Evolutionary conservation across 1,140 invertebrate species (phyloP).

Genomic region (Gerris buenoi): DNA sequence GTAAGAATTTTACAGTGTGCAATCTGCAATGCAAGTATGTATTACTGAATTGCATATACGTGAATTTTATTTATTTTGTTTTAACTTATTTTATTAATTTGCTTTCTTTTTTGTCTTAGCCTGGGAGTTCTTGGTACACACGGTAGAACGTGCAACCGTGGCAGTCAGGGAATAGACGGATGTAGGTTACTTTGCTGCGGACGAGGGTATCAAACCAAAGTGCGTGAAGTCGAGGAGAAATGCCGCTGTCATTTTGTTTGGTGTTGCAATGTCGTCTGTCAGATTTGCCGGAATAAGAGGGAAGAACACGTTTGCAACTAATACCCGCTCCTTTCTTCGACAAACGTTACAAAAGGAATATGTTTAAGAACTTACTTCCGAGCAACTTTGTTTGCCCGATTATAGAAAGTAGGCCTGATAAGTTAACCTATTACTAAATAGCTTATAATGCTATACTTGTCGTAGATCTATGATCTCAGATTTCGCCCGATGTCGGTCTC

Average conservation of each 20-base stretch:
- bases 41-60: too few relatives aligned
- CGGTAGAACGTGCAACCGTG: conserved; percentile 67
- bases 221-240: conserved; percentile 72
- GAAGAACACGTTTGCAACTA: conserved; percentile 78
- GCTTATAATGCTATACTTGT: too few relatives aligned
- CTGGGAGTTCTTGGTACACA: conserved; percentile 68
- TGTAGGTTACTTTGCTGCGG: conserved; percentile 79
- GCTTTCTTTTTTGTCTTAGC: conserved; percentile 36
- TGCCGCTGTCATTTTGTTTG: conserved; percentile 86
- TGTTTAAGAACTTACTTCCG: too few relatives aligned
- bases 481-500: too few relatives aligned
- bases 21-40: too few relatives aligned
- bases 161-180: conserved; percentile 61
- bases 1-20: not conserved
- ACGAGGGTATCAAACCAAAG: conserved; percentile 74
- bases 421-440: too few relatives aligned
- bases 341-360: too few relatives aligned
- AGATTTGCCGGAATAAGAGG: conserved; percentile 58
- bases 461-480: too few relatives aligned
- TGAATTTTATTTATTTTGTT: too few relatives aligned
- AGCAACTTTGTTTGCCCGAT: too few relatives aligned
- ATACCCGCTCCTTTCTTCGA: not conserved
- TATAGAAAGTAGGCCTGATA: too few relatives aligned
- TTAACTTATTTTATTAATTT: too few relatives aligned
- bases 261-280: conserved; percentile 83